Percentiles rank a stretch among this genome's conserved stretches.
These are phyloP conservation scores for Ophion obscuratus DNA, from an alignment of 2,888 invertebrate species.

Conservation along the genomic window DNA sequence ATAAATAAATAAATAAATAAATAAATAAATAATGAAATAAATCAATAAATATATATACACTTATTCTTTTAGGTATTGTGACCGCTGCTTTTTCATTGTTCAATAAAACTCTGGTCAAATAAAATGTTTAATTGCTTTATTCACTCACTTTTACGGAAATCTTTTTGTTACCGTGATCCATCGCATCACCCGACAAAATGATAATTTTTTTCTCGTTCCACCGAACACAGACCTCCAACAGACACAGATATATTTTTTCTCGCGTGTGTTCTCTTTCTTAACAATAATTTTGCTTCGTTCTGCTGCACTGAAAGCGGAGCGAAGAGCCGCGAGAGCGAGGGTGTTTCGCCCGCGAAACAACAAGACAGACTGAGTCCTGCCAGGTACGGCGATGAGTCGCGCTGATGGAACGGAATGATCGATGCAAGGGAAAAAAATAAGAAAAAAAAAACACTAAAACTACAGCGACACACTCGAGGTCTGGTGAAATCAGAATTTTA, in stretches of 20 bases:
- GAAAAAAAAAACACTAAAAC: conserved; percentile 25
- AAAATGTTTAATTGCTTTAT: conserved; percentile 1
- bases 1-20: too few species aligned
- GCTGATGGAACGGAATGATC: conserved; percentile 66
- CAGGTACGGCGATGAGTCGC: conserved; percentile 61
- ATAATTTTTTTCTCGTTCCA: background rate
- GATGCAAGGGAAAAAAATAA: conserved; percentile 56
- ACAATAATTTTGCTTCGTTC: background rate
- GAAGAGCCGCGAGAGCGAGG: conserved; percentile 27
- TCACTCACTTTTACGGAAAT: conserved; percentile 71
- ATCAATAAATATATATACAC: too few species aligned
- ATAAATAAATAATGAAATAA: too few species aligned
- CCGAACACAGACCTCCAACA: background rate
- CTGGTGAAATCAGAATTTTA: conserved; percentile 58
- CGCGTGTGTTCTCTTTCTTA: background rate
- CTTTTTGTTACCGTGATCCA: conserved; percentile 71
- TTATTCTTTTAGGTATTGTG: too few species aligned
- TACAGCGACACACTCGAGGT: conserved; percentile 25
- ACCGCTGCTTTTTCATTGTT: background rate
- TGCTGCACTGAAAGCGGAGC: background rate
- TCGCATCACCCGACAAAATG: conserved; percentile 72
- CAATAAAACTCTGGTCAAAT: background rate
- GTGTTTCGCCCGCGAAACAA: conserved; percentile 55
- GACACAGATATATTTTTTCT: background rate
- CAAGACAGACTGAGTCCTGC: conserved; percentile 61